Conservation (phyloP, 2,797 vertebrate species). For the Enteromius argenteus region DNA sequence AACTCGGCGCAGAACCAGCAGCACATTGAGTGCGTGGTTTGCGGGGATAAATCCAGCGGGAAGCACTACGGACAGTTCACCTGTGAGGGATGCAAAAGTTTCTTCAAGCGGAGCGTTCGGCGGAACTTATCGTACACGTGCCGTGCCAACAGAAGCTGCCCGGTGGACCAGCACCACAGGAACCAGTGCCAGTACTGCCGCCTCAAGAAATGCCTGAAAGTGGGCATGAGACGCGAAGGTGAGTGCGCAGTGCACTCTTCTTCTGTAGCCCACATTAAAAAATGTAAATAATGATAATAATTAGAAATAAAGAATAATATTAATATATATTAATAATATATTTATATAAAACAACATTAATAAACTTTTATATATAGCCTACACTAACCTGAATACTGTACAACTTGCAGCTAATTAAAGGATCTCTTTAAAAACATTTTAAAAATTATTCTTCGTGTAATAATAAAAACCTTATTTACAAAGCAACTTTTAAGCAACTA, state of each 20-base stretch:
- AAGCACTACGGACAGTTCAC: conserved; percentile 98
- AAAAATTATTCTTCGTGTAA: background rate
- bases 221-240: conserved; percentile 99
- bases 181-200: conserved; percentile 99
- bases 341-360: background rate
- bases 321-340: too few relatives aligned
- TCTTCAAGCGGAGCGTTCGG: conserved; percentile 95
- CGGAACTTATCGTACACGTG: conserved; percentile 96
- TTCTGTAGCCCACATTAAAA: background rate
- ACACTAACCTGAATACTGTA: background rate
- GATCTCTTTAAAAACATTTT: background rate
- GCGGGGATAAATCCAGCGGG: conserved; percentile 96
- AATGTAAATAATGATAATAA: background rate
- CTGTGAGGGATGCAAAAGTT: conserved; percentile 98
- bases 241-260: background rate
- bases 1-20: conserved; percentile 75
- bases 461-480: background rate
- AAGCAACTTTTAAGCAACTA: background rate
- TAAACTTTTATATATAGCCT: background rate
- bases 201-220: conserved; percentile 98
- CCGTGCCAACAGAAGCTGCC: conserved; percentile 95
- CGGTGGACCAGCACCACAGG: conserved; percentile 97
- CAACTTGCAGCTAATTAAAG: background rate
- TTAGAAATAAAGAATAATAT: background rate
- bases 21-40: conserved; percentile 95